Evolutionary conservation across 2,888 invertebrate species (phyloP).

Genomic region (Xylocampa areola): DNA sequence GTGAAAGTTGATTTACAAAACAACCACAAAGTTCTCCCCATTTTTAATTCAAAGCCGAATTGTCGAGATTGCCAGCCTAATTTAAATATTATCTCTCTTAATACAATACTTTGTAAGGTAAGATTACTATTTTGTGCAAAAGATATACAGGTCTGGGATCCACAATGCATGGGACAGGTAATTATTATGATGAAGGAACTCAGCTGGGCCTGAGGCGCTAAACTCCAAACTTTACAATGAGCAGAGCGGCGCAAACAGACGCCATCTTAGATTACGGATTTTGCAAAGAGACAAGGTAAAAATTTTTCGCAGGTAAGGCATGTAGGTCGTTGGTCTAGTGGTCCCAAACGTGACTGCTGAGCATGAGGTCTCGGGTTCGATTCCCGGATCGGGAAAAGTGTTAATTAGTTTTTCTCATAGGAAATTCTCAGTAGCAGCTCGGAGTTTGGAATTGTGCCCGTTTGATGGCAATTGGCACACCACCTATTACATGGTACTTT

Average conservation of each 20-base stretch:
- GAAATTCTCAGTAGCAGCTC: too few species aligned
- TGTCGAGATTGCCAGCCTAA: conserved; percentile 12
- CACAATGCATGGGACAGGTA: conserved; percentile 50
- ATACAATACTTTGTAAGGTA: conserved; percentile 11
- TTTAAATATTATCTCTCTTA: conserved; percentile 37
- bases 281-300: conserved; percentile 2
- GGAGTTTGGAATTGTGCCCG: too few species aligned
- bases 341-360: too few species aligned
- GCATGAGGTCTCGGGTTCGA: too few species aligned
- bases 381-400: too few species aligned
- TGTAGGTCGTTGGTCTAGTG: too few species aligned
- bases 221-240: conserved; percentile 35
- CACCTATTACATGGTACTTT: too few species aligned
- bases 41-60: conserved; percentile 18
- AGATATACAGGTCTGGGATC: conserved; percentile 28
- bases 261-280: conserved; percentile 27
- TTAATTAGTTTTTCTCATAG: too few species aligned
- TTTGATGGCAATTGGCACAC: too few species aligned
- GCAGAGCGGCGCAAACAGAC: conserved; percentile 17
- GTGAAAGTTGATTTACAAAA: conserved; percentile 10
- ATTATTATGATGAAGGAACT: conserved; percentile 43
- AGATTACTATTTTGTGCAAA: conserved; percentile 37
- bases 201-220: conserved; percentile 4
- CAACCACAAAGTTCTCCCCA: not conserved
- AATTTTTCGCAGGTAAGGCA: not conserved